phyloP scores from a whole-genome alignment of 2,113 vertebrate species.

The Seriola dumerili region DNA sequence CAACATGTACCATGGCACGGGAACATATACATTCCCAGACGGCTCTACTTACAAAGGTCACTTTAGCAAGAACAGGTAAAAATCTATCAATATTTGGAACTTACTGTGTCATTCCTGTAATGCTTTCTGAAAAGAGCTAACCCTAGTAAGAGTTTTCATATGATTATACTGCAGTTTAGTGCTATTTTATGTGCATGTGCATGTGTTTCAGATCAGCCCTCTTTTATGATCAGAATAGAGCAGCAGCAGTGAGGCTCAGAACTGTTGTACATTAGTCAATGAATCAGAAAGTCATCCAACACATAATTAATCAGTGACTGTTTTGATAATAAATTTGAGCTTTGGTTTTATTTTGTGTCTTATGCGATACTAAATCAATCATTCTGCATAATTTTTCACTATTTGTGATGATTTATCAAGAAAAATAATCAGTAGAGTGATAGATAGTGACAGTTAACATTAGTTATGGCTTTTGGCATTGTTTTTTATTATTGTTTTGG shows the following conservation, averaged over 20 bases:
- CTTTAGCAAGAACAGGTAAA: conserved; percentile 89
- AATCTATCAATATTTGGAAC: background rate
- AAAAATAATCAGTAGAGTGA: background rate
- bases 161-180: background rate
- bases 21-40: conserved; percentile 87
- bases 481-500: background rate
- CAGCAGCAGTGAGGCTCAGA: no score
- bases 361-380: no score
- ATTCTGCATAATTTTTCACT: background rate
- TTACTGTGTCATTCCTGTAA: background rate
- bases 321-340: no score
- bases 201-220: no score
- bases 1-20: conserved; percentile 88
- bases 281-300: no score
- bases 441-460: background rate
- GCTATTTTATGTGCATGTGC: background rate
- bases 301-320: no score
- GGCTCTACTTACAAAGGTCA: conserved; percentile 85
- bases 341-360: no score
- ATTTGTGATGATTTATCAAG: background rate
- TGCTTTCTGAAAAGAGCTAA: background rate
- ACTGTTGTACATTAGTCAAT: no score
- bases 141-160: background rate
- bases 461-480: no score
- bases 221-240: no score